Evolutionary conservation across 2,888 invertebrate genomes (phyloP).

Genomic region (Plagiodera versicolora): DNA sequence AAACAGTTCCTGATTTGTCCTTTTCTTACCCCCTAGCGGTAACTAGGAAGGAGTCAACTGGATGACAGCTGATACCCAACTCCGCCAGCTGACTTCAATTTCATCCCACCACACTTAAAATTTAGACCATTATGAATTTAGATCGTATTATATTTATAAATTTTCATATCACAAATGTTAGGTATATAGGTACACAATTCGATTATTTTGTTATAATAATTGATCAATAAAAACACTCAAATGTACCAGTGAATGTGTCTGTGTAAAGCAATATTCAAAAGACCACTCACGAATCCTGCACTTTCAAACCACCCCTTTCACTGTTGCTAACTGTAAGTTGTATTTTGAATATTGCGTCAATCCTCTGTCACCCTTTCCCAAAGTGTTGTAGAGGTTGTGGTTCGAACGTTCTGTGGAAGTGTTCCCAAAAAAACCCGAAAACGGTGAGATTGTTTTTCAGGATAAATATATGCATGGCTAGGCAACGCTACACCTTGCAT

Average conservation of each 20-base stretch:
- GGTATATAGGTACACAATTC: constrained; percentile 36
- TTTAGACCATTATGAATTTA: constrained; percentile 42
- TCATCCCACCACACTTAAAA: constrained; percentile 46
- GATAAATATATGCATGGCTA: constrained; percentile 46
- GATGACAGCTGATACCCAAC: constrained; percentile 42
- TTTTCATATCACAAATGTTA: constrained; percentile 43
- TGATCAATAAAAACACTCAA: constrained; percentile 43
- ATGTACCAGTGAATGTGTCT: constrained; percentile 31
- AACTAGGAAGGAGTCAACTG: constrained; percentile 46
- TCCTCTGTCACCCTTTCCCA: constrained; percentile 19
- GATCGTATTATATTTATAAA: constrained; percentile 47
- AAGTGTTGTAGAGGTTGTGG: constrained; percentile 20
- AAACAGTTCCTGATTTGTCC: constrained; percentile 42
- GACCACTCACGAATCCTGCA: constrained; percentile 20
- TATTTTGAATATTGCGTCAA: constrained; percentile 40
- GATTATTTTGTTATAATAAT: constrained; percentile 49
- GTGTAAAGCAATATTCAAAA: constrained; percentile 37
- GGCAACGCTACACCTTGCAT: constrained; percentile 37
- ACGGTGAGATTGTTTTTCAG: constrained; percentile 50
- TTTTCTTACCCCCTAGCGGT: constrained; percentile 48
- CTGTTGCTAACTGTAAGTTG: constrained; percentile 13
- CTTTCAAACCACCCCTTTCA: too few relatives aligned
- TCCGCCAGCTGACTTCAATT: constrained; percentile 40
- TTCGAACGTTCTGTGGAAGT: constrained; percentile 18
- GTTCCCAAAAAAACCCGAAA: constrained; percentile 27